Base-by-base conservation (phyloP, 2,797 vertebrate species). In the Pterois miles region DNA sequence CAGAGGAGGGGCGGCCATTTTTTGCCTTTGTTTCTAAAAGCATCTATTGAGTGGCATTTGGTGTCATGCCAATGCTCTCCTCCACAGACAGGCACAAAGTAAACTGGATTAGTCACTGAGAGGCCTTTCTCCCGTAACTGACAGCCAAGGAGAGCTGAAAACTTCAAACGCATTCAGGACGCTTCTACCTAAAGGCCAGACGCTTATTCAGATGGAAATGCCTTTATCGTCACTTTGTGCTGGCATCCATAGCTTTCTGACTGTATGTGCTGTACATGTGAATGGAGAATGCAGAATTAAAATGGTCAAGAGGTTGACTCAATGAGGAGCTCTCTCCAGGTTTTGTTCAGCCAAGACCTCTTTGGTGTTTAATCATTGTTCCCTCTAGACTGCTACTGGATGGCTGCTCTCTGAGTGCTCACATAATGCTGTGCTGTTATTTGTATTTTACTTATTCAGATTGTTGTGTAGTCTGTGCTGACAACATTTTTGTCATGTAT, bases 11-110 rank as follows among this genome's bases (percentile, higher is more conserved):
- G 82, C 25, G 7, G 84, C 76, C 86, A 83, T 88, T 89, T 92
- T 90, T 78, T 84, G 71, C 71, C 62, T 91, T 89, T 91, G 89
- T 94, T 85, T 78, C 38, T 71, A 62, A 81, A 87, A 89, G 76
- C 84, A 81, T 92, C 88, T 76, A 91, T 92, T 90, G 89, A 94
- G 91, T 86, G 85, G 80, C 85, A 73, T 87, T 92, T 95, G 94
- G 93, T 93, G 90, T 88, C 68, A 86, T 87, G 93, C 94, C 94
- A 95, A 84, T 73, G 86, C 91, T 88, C 75, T 84, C 83, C 85
- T 92, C 89, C 87, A 76, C 86, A 86, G 80, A 83, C 54, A n/a
- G 63, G 59, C 74, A 85, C 86, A 93, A 92, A 93, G 92, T 91
- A 93, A 95, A 94, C 92, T 92, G 84, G 89, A 91, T 92, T 88